Conservation (phyloP, 1,140 invertebrate species). For the Luehdorfia chinensis region DNA sequence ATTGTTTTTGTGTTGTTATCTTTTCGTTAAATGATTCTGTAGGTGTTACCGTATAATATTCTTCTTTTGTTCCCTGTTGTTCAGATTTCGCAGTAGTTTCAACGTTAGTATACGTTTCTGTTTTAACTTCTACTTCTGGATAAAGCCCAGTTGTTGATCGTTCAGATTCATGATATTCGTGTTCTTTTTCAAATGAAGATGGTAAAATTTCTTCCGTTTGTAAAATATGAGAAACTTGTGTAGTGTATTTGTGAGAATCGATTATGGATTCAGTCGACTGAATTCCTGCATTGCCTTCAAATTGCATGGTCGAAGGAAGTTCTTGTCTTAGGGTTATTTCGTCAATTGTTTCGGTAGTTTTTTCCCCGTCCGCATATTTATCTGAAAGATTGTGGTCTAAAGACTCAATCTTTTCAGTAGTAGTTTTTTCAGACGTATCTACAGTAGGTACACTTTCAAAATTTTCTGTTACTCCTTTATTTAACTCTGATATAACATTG, state of each 20-base stretch:
- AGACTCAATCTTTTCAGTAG: background rate
- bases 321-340: background rate
- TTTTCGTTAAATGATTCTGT: background rate
- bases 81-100: background rate
- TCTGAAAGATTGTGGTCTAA: slow-evolving; percentile 5
- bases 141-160: background rate
- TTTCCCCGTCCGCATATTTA: slow-evolving; percentile 1
- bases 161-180: slow-evolving; percentile 2
- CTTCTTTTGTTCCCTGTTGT: background rate
- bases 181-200: background rate
- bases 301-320: background rate
- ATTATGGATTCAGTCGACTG: background rate
- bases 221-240: background rate
- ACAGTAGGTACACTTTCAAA: background rate
- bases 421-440: background rate
- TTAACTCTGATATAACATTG: background rate
- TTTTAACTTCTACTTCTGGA: background rate
- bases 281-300: too few relatives aligned
- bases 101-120: background rate
- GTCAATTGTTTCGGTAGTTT: slow-evolving; percentile 4
- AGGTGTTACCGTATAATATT: background rate
- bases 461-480: background rate
- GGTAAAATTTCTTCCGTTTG: background rate
- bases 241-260: background rate
- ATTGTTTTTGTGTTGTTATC: background rate